Conservation (phyloP, 2,797 vertebrate genomes). For the Paedocypris micromegethes region DNA sequence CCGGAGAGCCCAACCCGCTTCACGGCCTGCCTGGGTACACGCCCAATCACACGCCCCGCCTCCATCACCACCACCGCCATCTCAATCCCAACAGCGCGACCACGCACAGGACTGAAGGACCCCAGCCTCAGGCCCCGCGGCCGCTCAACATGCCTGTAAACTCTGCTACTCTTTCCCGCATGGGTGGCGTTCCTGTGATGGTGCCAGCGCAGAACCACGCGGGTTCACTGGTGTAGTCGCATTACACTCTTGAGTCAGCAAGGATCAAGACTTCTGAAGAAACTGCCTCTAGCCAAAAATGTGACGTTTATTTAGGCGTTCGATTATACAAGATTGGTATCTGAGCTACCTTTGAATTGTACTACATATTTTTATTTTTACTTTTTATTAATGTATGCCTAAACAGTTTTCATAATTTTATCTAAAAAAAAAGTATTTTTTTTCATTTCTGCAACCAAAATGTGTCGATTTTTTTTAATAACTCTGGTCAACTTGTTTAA, state of each 20-base stretch:
- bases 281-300: not conserved
- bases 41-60: constrained; percentile 35
- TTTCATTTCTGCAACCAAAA: too few relatives aligned
- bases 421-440: too few relatives aligned
- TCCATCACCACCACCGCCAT: constrained; percentile 46
- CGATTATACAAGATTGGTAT: too few relatives aligned
- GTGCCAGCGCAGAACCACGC: constrained; percentile 84
- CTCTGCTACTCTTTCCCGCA: constrained; percentile 69
- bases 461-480: too few relatives aligned
- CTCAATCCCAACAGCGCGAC: constrained; percentile 48
- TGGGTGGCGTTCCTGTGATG: constrained; percentile 78
- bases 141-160: constrained; percentile 54
- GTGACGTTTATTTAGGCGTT: too few relatives aligned
- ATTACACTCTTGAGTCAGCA: not conserved
- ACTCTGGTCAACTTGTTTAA: too few relatives aligned
- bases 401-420: too few relatives aligned
- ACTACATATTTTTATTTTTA: too few relatives aligned
- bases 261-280: not conserved
- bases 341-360: too few relatives aligned
- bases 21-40: constrained; percentile 71
- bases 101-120: constrained; percentile 66
- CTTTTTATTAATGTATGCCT: too few relatives aligned
- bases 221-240: constrained; percentile 84
- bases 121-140: constrained; percentile 65
- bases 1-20: constrained; percentile 62